Conservation (phyloP, 2,113 vertebrate genomes). For the Neopipo cinnamomea region DNA sequence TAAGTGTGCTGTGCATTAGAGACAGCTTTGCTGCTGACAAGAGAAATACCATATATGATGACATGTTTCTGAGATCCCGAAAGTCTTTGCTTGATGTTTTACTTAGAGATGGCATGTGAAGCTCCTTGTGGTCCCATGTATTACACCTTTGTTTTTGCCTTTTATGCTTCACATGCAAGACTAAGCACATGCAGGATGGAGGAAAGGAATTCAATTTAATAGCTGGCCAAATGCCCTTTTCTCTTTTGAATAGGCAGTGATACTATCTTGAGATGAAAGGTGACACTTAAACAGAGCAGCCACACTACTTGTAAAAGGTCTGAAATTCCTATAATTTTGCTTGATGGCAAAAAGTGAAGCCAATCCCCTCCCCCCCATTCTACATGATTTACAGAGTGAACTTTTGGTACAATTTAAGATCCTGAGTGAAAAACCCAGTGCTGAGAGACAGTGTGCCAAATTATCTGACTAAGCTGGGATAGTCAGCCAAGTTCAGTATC, state of each 20-base stretch:
- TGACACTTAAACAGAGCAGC: neutral
- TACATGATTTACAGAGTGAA: neutral
- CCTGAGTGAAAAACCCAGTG: conserved; percentile 7
- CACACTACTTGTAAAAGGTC: neutral
- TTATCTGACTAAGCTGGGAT: neutral
- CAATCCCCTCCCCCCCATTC: neutral
- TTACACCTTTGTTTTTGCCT: neutral
- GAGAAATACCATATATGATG: conserved; percentile 13
- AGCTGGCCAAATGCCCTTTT: conserved; percentile 21
- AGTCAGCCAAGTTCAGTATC: conserved; percentile 33
- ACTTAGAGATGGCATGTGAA: neutral
- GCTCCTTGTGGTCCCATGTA: neutral
- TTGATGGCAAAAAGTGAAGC: neutral
- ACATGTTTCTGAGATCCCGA: neutral
- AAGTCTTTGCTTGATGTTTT: conserved; percentile 5
- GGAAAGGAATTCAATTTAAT: neutral
- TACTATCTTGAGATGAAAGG: conserved; percentile 38
- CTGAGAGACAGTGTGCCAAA: conserved; percentile 41
- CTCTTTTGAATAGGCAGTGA: neutral
- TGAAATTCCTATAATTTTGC: conserved; percentile 25
- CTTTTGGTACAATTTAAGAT: neutral
- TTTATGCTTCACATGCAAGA: neutral
- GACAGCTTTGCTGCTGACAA: neutral
- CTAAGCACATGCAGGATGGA: neutral
- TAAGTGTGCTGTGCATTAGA: conserved; percentile 22